phyloP scores from a whole-genome alignment of 2,797 vertebrate species.

The Simalia tracyae region DNA sequence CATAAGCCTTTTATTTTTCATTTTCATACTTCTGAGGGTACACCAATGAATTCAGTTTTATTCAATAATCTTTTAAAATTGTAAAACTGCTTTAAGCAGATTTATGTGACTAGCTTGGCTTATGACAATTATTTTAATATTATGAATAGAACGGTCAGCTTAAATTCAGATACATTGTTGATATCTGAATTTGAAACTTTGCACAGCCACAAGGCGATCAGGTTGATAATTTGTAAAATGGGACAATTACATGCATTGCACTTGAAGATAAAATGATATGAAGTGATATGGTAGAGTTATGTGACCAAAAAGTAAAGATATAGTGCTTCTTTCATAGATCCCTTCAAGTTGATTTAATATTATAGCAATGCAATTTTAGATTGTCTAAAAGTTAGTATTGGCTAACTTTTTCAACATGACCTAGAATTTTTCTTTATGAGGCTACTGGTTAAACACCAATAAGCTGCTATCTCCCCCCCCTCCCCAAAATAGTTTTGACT shows the following conservation, averaged over 20 bases:
- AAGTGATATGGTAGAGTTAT: too few relatives aligned
- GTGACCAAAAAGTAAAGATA: neutral
- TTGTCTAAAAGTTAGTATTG: neutral
- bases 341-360: neutral
- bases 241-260: neutral
- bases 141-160: neutral
- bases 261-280: too few relatives aligned
- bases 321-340: neutral
- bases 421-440: too few relatives aligned
- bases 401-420: neutral
- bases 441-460: too few relatives aligned
- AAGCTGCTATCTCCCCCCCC: too few relatives aligned
- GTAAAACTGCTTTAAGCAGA: neutral
- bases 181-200: neutral
- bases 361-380: neutral
- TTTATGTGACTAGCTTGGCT: neutral
- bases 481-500: too few relatives aligned
- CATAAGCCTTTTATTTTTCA: neutral
- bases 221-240: neutral
- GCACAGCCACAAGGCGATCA: accelerated
- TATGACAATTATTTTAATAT: neutral
- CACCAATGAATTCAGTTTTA: neutral
- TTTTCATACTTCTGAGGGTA: neutral
- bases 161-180: neutral
- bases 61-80: neutral